Conservation (phyloP, 2,797 vertebrate species). For the Loriculus beryllinus region DNA sequence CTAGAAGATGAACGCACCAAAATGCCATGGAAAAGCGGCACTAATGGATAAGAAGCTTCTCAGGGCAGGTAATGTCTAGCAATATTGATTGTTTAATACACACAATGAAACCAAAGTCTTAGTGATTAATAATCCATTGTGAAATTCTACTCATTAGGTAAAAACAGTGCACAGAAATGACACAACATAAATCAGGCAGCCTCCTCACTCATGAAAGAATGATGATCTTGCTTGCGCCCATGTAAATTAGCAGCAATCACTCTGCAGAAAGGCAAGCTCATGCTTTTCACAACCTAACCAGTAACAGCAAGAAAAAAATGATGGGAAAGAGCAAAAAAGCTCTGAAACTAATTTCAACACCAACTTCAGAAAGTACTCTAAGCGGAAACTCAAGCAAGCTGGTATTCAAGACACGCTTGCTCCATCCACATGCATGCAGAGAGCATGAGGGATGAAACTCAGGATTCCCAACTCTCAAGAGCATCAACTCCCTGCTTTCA, state of each 20-base stretch:
- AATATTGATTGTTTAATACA: slow-evolving; percentile 29
- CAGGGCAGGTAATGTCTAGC: neutral
- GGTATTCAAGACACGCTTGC: neutral
- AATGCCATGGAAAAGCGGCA: neutral
- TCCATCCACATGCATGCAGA: neutral
- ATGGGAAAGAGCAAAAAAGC: neutral
- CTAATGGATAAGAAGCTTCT: slow-evolving; percentile 19
- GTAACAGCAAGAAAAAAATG: neutral
- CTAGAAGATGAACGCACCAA: neutral
- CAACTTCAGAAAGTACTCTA: neutral
- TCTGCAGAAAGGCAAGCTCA: neutral
- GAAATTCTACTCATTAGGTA: slow-evolving; percentile 54
- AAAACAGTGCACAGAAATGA: slow-evolving; percentile 25
- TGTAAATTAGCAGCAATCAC: slow-evolving; percentile 21
- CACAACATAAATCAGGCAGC: slow-evolving; percentile 31
- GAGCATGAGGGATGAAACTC: neutral
- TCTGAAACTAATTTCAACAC: neutral
- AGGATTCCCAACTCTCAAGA: neutral
- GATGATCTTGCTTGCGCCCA: neutral
- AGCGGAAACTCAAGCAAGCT: neutral
- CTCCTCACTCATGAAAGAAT: slow-evolving; percentile 22
- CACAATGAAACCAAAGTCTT: slow-evolving; percentile 20
- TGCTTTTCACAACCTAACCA: neutral
- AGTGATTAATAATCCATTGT: slow-evolving; percentile 44
- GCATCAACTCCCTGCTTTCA: neutral